These are phyloP conservation scores for Drosophila basisetae DNA, from an alignment of 2,888 invertebrate genomes.

Conservation along the genomic window DNA sequence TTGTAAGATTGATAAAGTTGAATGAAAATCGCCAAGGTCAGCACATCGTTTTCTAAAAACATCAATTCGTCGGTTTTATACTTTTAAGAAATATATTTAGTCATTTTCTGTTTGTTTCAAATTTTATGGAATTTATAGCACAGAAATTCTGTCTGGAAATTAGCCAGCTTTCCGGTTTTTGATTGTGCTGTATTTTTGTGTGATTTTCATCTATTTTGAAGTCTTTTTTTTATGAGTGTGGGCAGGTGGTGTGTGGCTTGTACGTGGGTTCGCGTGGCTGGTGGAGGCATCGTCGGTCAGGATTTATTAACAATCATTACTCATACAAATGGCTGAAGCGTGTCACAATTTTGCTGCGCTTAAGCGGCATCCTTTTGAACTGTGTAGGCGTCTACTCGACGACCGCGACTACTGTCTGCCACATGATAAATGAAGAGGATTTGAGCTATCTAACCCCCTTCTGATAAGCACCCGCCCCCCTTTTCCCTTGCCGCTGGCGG, in stretches of 20 bases:
- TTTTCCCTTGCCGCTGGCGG: conserved; percentile 20
- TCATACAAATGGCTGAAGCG: conserved; percentile 83
- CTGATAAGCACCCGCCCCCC: background rate
- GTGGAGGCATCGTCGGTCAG: conserved; percentile 28
- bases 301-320: conserved; percentile 82
- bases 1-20: background rate
- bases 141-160: background rate
- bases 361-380: conserved; percentile 76
- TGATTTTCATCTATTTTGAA: background rate
- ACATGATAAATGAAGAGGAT: conserved; percentile 79
- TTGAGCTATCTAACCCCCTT: conserved; percentile 29
- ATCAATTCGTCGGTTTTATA: background rate
- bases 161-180: background rate
- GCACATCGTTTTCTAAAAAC: background rate
- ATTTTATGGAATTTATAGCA: background rate
- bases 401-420: conserved; percentile 46
- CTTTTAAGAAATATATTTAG: background rate
- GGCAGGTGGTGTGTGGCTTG: conserved; percentile 40
- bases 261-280: background rate
- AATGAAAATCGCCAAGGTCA: no score
- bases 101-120: background rate
- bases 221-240: background rate
- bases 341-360: conserved; percentile 81
- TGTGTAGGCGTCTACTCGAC: conserved; percentile 47
- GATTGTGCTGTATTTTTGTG: background rate